Base-by-base conservation (phyloP, 2,888 invertebrate genomes). In the Caenorhabditis becei region DNA sequence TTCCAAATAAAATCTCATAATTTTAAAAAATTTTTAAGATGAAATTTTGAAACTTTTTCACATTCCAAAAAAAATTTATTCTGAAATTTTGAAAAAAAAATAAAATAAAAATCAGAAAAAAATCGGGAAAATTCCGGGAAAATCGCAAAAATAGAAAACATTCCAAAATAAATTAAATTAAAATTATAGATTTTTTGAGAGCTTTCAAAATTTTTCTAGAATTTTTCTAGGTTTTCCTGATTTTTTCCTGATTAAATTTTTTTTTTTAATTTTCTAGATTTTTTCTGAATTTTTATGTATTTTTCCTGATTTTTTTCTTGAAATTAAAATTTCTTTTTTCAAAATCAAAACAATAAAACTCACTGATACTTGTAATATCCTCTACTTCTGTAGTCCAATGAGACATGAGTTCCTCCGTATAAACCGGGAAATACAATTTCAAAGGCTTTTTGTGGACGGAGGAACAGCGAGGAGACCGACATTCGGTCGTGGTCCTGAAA, bases 341-440 rank as follows among this genome's bases (percentile, higher is more conserved):
- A 53, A 53, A 53, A 4, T 51, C 10, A 44, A 24, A 23, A 51
- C 49, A 10, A 18, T 37, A 63, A 54, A 51, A 69, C 69, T 69
- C 49, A 80, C 80, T 71, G 75, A 75, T 77, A 81, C 20, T 80
- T 80, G 47, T 77, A 67, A 49, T 62, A 47, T 0, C 47, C 62
- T 28, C 77, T 28, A 49, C 81, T 81, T 14, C 53, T 18, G 20
- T 84, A 84, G 65, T 87, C 86, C 69, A 87, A 23, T 23, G 86
- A 86, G 47, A 87, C 83, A 23, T 78, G 79, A 16, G 86, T 87
- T 23, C 87, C 87, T 5, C 77, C 81, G 41, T 77, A 77, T 0
- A 81, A 37, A 11, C 71, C 77, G 8, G 69, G 71, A 35, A 65
- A 72, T 0, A 81, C 81, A 7, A 77, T 37, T 67, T 81, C 77